These are phyloP conservation scores for Caenorhabditis japonica DNA, from an alignment of 2,888 invertebrate genomes.

Conservation along the genomic window DNA sequence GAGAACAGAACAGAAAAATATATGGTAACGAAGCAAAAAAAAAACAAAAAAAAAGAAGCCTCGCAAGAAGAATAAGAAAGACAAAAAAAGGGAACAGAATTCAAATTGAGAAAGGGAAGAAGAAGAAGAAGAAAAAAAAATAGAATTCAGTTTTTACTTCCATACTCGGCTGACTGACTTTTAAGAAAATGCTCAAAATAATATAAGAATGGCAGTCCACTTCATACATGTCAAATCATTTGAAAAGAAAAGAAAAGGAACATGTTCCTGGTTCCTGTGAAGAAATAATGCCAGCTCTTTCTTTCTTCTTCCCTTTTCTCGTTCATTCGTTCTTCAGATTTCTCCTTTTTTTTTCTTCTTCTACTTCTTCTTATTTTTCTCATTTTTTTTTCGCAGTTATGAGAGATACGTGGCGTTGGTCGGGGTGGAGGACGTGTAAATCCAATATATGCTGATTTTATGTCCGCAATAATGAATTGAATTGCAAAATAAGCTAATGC, in stretches of 20 bases:
- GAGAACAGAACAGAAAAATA: conserved; percentile 1
- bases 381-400: conserved; percentile 6
- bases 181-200: conserved; percentile 48
- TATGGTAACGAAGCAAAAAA: conserved; percentile 32
- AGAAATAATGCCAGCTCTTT: too few species aligned
- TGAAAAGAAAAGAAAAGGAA: too few species aligned
- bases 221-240: too few species aligned
- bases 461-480: conserved; percentile 55
- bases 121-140: conserved; percentile 10
- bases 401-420: conserved; percentile 37
- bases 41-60: conserved; percentile 19
- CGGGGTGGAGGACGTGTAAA: conserved; percentile 27
- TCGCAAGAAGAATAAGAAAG: conserved; percentile 1
- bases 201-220: conserved; percentile 31
- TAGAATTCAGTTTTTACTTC: conserved; percentile 43
- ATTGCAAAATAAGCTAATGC: conserved; percentile 57
- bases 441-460: conserved; percentile 55
- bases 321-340: too few species aligned
- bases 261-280: too few species aligned
- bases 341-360: too few species aligned
- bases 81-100: conserved; percentile 7
- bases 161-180: conserved; percentile 38
- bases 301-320: too few species aligned
- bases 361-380: too few species aligned
- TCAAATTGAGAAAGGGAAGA: conserved; percentile 6